Conservation (phyloP, 2,888 invertebrate genomes). For the Luperina testacea region DNA sequence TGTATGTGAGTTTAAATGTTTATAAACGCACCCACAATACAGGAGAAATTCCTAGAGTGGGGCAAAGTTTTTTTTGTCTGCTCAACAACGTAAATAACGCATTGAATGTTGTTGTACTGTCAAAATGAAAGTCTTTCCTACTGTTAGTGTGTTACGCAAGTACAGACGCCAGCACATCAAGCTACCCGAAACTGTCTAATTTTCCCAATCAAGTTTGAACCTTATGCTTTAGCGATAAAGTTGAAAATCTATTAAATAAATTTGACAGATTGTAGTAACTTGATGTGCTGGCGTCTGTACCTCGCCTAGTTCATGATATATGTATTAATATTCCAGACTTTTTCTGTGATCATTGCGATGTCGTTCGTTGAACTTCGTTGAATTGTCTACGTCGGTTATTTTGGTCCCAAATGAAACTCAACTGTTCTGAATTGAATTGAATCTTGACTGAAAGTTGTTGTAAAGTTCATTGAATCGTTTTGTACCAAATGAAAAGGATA, state of each 20-base stretch:
- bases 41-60: too few relatives aligned
- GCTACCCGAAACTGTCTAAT: too few relatives aligned
- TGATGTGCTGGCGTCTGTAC: too few relatives aligned
- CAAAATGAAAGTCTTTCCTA: background rate
- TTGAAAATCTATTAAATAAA: too few relatives aligned
- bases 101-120: background rate
- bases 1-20: too few relatives aligned
- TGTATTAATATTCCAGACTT: constrained; percentile 1
- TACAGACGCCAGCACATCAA: too few relatives aligned
- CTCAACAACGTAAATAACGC: too few relatives aligned
- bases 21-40: too few relatives aligned
- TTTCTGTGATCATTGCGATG: constrained; percentile 26
- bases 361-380: constrained; percentile 48
- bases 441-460: constrained; percentile 14
- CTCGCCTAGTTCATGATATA: constrained; percentile 3
- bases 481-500: background rate
- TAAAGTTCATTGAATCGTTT: constrained; percentile 2
- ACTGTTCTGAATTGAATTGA: constrained; percentile 35
- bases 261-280: too few relatives aligned
- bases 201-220: too few relatives aligned
- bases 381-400: constrained; percentile 38
- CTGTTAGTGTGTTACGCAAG: background rate
- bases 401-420: constrained; percentile 20
- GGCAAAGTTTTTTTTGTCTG: too few relatives aligned
- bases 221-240: too few relatives aligned